Base-by-base conservation (phyloP, 1,140 invertebrate species). In the Ceratina australensis region DNA sequence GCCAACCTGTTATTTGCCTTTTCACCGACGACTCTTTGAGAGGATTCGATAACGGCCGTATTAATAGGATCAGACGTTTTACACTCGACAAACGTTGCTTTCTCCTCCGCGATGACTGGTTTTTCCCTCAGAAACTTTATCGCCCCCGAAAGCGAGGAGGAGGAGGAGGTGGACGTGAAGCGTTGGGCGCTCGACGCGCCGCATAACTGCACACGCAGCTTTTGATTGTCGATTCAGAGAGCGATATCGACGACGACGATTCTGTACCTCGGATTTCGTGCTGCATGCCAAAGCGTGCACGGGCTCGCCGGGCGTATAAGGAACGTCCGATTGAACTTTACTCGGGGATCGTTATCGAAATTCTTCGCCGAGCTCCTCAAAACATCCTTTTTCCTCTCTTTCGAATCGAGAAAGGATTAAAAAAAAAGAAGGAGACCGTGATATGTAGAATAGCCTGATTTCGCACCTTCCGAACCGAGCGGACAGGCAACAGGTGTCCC, bases 171-270 rank as follows among this genome's bases (percentile, higher is more conserved):
- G 3, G 50, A 16, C 5, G 3, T 13, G 52, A 4, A 54, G n/a
- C 52, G n/a, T n/a, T 20, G n/a, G 10, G 7, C 63, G 61, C 54
- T 33, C 42, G 16, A 24, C 64, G 26, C 22, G 50, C 52, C 49
- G 76, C 76, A 78, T 78, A 78, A 78, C 76, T 72, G 76, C 76
- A 65, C 60, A 78, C 76, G 69, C 76, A 72, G 50, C 59, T 57
- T 78, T 79, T 60, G 61, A 79, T 79, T 74, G 77, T 79, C 72
- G 77, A 79, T 79, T 66, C 77, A 74, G 56, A 49, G 77, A 64
- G 72, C 77, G 72, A 59, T 79, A 79, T 79, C 71, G 63, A 15
- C 63, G 76, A 65, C 71, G 76, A 57, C 69, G 77, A 67, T 74
- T 78, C 69, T n/a, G 60, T 65, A 47, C 24, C 63, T 60, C 18